Evolutionary conservation across 2,113 vertebrate genomes (phyloP), one percentile per base, ranked within the genome.

Genomic region (Antechinus stuartii): DNA sequence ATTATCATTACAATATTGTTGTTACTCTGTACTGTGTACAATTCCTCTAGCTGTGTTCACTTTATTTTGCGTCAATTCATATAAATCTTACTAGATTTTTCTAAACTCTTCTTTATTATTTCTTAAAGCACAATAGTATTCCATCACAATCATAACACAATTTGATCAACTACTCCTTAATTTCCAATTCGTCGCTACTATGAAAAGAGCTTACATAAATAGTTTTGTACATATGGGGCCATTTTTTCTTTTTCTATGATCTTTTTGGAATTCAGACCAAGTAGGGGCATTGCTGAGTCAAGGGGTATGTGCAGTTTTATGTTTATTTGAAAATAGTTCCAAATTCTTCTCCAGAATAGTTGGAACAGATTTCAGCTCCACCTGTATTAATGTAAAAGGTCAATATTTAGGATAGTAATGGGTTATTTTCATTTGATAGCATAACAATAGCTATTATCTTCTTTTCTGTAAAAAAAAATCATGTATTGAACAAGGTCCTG

Each of bases 401-500:
- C 30, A 68, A 35, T 68, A 95, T 95, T 96, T 94, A 91, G 25
- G 90, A 54, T 68, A 46, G 90, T 91, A 93, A 94, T 96, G 54
- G 91, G 47, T 94, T 95, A 56, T 90, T 92, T 97, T 95, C 90
- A 57, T 42, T 23, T n/a, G 56, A 50, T 89, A 24, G 68, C 68
- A 90, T 94, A 92, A 42, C 96, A 94, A 97, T 96, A 96, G 92
- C 92, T 92, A 91, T 95, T 92, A 94, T 95, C 12, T 30, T 35
- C 61, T 94, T 92, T 97, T 96, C 96, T 93, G 94, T 95, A 94
- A 95, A 89, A 49, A 49, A 47, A 95, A 91, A 90, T 91, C 53
- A 92, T 94, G 95, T 97, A 91, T 93, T 92, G 95, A 68, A 90
- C 50, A 50, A 30, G 97, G 94, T 56, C 61, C 94, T 54, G 52